Evolutionary conservation across 2,113 vertebrate genomes (phyloP).

Genomic region (Crocuta crocuta): DNA sequence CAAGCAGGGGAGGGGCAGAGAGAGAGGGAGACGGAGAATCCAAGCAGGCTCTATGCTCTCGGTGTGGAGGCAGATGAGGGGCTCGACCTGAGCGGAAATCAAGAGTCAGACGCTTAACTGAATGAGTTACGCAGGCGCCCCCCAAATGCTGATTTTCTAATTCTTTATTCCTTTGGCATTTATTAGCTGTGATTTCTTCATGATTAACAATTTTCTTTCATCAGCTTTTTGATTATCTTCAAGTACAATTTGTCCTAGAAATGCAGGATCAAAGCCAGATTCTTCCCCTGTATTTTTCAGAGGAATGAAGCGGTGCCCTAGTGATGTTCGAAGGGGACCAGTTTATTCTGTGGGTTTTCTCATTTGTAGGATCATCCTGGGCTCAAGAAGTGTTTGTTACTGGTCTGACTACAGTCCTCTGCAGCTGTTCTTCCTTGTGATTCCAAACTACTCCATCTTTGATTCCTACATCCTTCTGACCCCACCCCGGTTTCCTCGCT

Average conservation of each 20-base stretch:
- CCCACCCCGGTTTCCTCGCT: not conserved
- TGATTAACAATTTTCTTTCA: conserved; percentile 69
- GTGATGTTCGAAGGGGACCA: not conserved
- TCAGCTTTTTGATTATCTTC: conserved; percentile 69
- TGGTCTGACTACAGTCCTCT: not conserved
- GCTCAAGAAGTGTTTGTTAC: not conserved
- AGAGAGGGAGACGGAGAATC: no score
- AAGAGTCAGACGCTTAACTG: no score
- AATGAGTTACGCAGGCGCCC: no score
- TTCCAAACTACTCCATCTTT: not conserved
- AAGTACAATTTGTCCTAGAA: conserved; percentile 51
- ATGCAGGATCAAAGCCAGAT: conserved; percentile 36
- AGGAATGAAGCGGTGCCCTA: conserved; percentile 13
- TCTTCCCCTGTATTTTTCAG: conserved; percentile 8
- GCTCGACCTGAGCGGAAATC: no score
- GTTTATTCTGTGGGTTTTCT: not conserved
- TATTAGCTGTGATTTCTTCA: conserved; percentile 54
- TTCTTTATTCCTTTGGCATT: conserved; percentile 44
- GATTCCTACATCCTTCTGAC: not conserved
- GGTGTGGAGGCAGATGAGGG: no score
- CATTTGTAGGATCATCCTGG: not conserved
- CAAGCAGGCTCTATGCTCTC: no score
- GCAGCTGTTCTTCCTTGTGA: not conserved
- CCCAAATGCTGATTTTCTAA: conserved; percentile 47
- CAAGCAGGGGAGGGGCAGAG: no score